Conservation (phyloP, 2,113 vertebrate species). For the Barnardius zonarius region DNA sequence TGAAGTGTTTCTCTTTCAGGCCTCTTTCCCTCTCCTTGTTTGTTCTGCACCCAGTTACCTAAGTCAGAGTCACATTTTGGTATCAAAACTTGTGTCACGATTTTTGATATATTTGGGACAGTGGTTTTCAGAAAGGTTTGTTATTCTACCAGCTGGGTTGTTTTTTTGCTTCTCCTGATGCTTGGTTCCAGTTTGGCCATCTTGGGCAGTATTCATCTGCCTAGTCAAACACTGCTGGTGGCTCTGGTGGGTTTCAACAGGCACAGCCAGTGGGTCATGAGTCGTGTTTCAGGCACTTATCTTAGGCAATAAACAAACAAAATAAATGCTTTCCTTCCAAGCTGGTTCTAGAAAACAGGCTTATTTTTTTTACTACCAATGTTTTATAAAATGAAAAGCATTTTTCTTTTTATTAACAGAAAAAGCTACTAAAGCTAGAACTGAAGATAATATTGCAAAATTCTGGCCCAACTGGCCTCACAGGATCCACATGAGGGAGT, state of each 20-base stretch:
- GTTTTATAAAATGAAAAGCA: not conserved
- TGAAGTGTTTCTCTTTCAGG: not conserved
- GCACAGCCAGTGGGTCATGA: not conserved
- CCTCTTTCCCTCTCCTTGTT: not conserved
- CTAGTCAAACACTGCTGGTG: not conserved
- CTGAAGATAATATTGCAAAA: not conserved
- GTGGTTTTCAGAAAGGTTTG: slow-evolving; percentile 1
- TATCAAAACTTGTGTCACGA: not conserved
- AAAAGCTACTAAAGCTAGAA: not conserved
- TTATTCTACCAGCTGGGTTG: not conserved
- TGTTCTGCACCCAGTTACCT: not conserved
- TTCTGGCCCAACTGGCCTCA: not conserved
- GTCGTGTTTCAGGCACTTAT: not conserved
- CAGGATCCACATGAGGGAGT: not conserved
- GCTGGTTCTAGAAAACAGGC: not conserved
- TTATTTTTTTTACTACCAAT: not conserved
- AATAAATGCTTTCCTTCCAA: not conserved
- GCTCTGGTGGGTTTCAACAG: not conserved
- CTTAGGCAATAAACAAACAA: not conserved
- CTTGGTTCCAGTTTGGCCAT: slow-evolving; percentile 2
- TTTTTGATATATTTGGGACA: not conserved
- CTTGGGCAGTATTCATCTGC: not conserved
- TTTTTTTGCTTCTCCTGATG: not conserved
- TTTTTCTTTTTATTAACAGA: not conserved
- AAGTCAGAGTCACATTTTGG: not conserved